Conservation (phyloP, 1,140 invertebrate genomes). For the Caenorhabditis elegans region DNA sequence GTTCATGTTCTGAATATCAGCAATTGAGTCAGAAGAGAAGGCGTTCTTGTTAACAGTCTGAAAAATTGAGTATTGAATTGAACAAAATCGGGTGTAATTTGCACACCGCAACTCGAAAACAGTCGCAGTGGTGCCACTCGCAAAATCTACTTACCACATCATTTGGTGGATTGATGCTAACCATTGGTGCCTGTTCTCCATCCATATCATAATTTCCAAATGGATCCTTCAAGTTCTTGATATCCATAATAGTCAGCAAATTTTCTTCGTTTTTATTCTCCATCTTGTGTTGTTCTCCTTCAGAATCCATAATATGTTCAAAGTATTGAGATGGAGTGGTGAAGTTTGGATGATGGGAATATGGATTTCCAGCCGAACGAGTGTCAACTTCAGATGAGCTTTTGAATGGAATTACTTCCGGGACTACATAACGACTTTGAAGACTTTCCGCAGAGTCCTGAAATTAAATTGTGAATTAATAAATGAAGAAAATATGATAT, state of each 20-base stretch:
- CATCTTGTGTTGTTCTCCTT: too few relatives aligned
- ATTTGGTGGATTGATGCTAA: neutral
- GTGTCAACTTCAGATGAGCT: neutral
- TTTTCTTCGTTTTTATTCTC: neutral
- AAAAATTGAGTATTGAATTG: neutral
- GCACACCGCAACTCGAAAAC: too few relatives aligned
- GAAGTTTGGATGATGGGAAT: neutral
- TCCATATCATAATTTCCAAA: neutral
- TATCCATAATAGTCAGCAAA: neutral
- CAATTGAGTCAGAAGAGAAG: neutral
- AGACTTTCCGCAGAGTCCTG: neutral
- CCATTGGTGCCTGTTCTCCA: neutral
- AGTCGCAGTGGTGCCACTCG: too few relatives aligned
- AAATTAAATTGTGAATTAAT: neutral
- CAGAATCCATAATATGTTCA: neutral
- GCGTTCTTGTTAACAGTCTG: constrained; percentile 9
- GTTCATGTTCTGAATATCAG: neutral
- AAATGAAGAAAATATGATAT: neutral
- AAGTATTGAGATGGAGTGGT: constrained; percentile 7
- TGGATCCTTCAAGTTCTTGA: neutral
- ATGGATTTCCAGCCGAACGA: neutral
- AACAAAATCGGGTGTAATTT: too few relatives aligned
- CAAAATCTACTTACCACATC: constrained; percentile 19
- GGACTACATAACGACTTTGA: neutral
- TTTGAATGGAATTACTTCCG: neutral